Base-by-base conservation (phyloP, 1,140 invertebrate genomes). In the Phymorhynchus buccinoides region DNA sequence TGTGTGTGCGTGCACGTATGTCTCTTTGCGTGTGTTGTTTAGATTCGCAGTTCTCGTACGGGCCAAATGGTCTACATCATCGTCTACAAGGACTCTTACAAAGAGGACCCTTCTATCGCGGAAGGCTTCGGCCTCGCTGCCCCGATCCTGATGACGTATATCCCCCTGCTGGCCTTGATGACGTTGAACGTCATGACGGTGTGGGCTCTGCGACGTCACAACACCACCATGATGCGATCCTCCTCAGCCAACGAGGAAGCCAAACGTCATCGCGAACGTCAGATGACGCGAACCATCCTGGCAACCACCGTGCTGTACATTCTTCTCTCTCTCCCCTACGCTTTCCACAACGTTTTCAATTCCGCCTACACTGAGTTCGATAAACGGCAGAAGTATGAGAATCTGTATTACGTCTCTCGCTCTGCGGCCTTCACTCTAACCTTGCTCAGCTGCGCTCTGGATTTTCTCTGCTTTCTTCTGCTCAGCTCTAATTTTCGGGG, bases 191-290 rank as follows among this genome's bases (percentile, higher is more conserved):
- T 52, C 7, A n/a, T 22, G 42, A 79, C 77, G 1, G 44, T 79
- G 7, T 79, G 77, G 77, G 77, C 77, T 39, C 37, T 79, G 77
- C 77, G 77, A 52, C 77, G 77, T 56, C 77, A 79, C 77, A 79
- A 79, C 77, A 79, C 77, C 32, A 48, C 30, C 2, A 7, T 9
- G 42, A 18, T 79, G 42, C 77, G 52, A 27, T 79, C 77, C 44
- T 52, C 77, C 1, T n/a, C n/a, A n/a, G 3, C 44, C 77, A 52
- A 56, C 44, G 77, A 79, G 77, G 77, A 79, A 0, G 22, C 42
- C n/a, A 48, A 30, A n/a, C 42, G 44, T 7, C 41, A 79, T 0
- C 77, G 42, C 30, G 77, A 79, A 22, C 41, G 77, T 12, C 77
- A 79, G 77, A 79, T 79, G 77, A 79, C 77, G 27, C 0, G 27